Conservation (phyloP, 2,888 invertebrate genomes). For the Amiota mariae region DNA sequence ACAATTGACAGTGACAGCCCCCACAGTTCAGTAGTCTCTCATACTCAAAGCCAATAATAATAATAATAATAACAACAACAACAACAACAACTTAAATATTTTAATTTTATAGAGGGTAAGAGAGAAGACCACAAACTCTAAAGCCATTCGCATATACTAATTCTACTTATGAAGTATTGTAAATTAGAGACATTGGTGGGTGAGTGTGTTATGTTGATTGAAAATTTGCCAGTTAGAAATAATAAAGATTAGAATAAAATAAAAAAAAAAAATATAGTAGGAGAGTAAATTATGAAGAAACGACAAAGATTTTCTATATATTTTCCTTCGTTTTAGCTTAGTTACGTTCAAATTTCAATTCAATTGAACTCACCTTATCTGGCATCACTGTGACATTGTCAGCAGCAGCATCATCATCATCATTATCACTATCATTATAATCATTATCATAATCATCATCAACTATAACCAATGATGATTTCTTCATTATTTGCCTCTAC, state of each 20-base stretch:
- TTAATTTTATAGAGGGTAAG: neutral
- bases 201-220: constrained; percentile 50
- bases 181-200: constrained; percentile 23
- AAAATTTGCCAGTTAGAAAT: constrained; percentile 67
- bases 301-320: neutral
- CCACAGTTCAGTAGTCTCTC: too few relatives aligned
- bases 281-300: constrained; percentile 8
- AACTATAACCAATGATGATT: too few relatives aligned
- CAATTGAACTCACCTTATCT: too few relatives aligned
- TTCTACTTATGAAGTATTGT: too few relatives aligned
- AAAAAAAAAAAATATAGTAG: constrained; percentile 65
- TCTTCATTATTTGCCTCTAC: too few relatives aligned
- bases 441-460: too few relatives aligned
- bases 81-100: neutral
- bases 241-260: constrained; percentile 66
- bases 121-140: neutral
- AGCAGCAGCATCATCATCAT: too few relatives aligned
- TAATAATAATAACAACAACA: neutral
- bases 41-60: constrained; percentile 17
- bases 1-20: too few relatives aligned
- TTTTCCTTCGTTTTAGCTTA: neutral
- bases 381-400: too few relatives aligned
- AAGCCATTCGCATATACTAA: neutral
- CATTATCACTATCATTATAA: too few relatives aligned
- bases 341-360: too few relatives aligned